Evolutionary conservation across 2,888 invertebrate species (phyloP), one percentile per base, ranked within the genome.

Genomic region (Leptinotarsa haldemani): DNA sequence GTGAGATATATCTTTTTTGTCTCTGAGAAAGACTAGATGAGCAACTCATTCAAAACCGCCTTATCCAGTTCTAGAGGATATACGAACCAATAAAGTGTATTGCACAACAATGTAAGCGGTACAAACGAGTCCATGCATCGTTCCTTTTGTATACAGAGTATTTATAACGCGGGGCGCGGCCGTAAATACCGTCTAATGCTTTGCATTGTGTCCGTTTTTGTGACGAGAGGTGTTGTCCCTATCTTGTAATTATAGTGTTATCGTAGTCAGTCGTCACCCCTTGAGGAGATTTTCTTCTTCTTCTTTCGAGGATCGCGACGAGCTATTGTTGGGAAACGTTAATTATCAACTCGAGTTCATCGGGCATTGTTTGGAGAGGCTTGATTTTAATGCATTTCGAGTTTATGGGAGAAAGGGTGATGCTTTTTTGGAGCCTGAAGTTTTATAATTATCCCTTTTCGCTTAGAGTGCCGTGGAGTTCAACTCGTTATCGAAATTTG

Each of bases 101-200:
- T 71, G 25, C 69, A 65, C 70, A 77, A 80, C 78, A 80, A 79
- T 77, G 75, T 70, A 64, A 70, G 65, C 68, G 66, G 71, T 75
- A 74, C 73, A 71, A 73, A 72, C 50, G 53, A 68, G 56, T 56
- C 20, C 68, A 68, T 68, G 68, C 40, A 56, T 68, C 40, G 74
- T 76, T 77, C 76, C 77, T 77, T 80, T 84, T 84, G 82, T 74
- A 52, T 83, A 80, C 78, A 77, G 71, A 81, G 76, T 82, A 82
- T 83, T 56, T 20, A 83, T 81, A 82, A 80, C 75, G 76, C 82
- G 82, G 81, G 80, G 81, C 80, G 80, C 80, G 81, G 80, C 65
- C 85, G 85, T 86, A 86, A 85, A 86, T 86, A 85, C 83, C 79
- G 82, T 78, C 83, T 85, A 85, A 85, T 85, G 84, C 83, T 80